Evolutionary conservation across 1,140 invertebrate genomes (phyloP), one percentile per base, ranked within the genome.

Genomic region (Agraylea sexmaculata): DNA sequence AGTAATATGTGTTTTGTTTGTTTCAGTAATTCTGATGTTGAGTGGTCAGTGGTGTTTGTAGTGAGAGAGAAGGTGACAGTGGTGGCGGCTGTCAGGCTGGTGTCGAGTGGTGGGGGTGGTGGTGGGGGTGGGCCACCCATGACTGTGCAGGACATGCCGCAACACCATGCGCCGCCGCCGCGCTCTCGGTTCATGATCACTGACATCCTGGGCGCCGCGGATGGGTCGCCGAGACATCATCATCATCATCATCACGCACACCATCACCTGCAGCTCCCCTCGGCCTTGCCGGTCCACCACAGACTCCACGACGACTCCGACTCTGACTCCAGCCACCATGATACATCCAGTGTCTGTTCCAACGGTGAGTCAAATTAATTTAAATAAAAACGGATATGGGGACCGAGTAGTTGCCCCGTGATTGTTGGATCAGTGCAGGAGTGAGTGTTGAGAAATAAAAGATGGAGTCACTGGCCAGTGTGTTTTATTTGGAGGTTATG

Each of bases 141-240:
- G 51, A 53, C 50, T 46, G 53, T 43, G 45, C 43, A 53, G 56
- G 53, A 51, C 49, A 51, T 45, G 53, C 49, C 43, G 51, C 53
- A 49, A 58, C 56, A 53, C 55, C 57, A 56, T 58, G 59, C 59
- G 57, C 31, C 59, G 52, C 72, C 74, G 27, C 71, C 78, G 31
- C 69, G 79, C 34, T 81, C 79, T 15, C 66, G 78, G 27, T 84
- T 83, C 59, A 83, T 83, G 80, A 83, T 83, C 62, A 83, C 78
- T 29, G 80, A 84, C 49, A 83, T 84, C 39, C 62, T 83, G 37
- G 78, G 77, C 33, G 74, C 70, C 4, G 74, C 69, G 47, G 60
- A 66, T 23, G 46, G 52, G 28, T 40, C 60, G 62, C 41, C 47
- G 59, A 25, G 62, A 64, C 47, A 8, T 8, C 25, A 62, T 59